Percentiles rank a stretch among this genome's conserved stretches.
phyloP scores from a whole-genome alignment of 2,797 vertebrate species.

The Peromyscus aztecus region DNA sequence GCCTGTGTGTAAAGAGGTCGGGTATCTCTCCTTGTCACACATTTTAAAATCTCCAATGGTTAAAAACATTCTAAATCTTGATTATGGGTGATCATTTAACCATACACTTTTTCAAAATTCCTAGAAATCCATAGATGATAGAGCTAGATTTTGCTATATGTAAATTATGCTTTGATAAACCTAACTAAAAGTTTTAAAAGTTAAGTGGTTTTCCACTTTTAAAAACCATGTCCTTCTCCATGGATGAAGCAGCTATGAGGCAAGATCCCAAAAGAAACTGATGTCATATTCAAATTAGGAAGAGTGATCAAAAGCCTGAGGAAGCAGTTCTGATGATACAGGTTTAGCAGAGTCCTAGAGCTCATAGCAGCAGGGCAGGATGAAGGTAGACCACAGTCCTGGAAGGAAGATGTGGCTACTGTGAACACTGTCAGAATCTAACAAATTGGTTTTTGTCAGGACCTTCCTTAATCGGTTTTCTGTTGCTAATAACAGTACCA shows the following conservation, averaged over 20 bases:
- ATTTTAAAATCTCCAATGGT: background rate
- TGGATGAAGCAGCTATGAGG: background rate
- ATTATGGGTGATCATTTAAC: background rate
- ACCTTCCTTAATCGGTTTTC: background rate
- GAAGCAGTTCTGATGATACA: background rate
- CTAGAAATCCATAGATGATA: conserved; percentile 30
- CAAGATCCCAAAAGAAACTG: background rate
- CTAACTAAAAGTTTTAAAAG: background rate
- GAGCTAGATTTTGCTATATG: background rate
- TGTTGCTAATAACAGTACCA: background rate
- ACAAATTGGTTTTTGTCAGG: background rate
- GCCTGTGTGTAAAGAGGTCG: background rate
- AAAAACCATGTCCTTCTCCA: background rate
- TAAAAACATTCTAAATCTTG: background rate
- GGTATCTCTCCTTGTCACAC: background rate
- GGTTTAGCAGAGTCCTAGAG: background rate
- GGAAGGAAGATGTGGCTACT: background rate
- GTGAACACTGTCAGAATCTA: background rate
- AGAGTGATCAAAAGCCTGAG: background rate
- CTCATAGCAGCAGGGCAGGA: background rate
- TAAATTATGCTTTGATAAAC: conserved; percentile 6
- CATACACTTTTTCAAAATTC: background rate
- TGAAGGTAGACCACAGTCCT: background rate
- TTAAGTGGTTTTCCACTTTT: background rate
- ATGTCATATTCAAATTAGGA: background rate